Base-by-base conservation (phyloP, 2,113 vertebrate genomes). In the Nothobranchius furzeri region DNA sequence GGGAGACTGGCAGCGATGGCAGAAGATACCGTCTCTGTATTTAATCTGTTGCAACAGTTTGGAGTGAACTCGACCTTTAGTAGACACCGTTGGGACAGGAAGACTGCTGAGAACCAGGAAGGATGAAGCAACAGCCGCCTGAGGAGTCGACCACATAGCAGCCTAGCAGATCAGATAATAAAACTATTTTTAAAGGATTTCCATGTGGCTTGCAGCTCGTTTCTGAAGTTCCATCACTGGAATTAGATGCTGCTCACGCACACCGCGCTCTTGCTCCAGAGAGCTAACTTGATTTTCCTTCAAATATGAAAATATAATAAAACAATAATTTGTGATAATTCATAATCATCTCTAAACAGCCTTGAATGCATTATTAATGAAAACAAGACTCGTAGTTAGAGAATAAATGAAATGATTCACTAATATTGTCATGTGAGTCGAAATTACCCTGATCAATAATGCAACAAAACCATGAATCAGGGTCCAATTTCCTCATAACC, bases 1-100 rank as follows among this genome's bases (percentile, higher is more conserved):
- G 30, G 15, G 35, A 47, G 17, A 64, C 46, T 69, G 60, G 54
- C 7, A 46, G 25, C 54, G 64, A 49, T 65, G 37, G 50, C 55
- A 11, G 67, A 37, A 67, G 49, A 57, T 55, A 37, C 37, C 64
- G 37, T 40, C 35, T 58, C 56, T 49, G 46, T 46, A 63, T 72
- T 76, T 73, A 60, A 86, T 78, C 77, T 68, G 78, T 64, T 86
- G 73, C 67, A 84, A 78, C 70, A 75, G 46, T 72, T 74, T 58
- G 42, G 60, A 59, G 70, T 57, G 10, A 70, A 75, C 63, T 64
- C 68, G 60, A 68, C 50, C 66, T 77, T 53, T 40, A 54, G 48
- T 56, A 68, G 51, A 60, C 65, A 62, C 73, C 59, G 56, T 42
- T 9, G 75, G 74, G 68, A 72, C 58, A 49, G 25, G 12, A 20